Evolutionary conservation across 2,113 vertebrate genomes (phyloP), one percentile per base, ranked within the genome.

Genomic region (Pao palembangensis): DNA sequence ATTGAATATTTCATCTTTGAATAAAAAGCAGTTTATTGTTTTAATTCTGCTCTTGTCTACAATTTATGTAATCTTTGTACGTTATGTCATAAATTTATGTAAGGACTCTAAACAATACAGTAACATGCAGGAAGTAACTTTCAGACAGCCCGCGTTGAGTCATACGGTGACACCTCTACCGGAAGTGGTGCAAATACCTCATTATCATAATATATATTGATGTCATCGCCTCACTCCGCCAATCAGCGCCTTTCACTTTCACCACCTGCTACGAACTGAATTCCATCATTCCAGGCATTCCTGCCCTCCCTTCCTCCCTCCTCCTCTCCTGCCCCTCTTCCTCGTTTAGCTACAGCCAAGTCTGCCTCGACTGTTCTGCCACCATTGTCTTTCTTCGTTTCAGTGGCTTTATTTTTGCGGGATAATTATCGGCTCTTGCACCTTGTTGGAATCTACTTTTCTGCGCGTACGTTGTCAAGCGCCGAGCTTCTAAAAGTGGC

Each of bases 231-330:
- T 2, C 1, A 0, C 0, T 55, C 61, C 61, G 66, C 94, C 94
- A 93, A 94, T 96, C 83, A 87, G 86, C 53, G 64, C 20, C 34
- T 61, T 21, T 21, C 71, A 74, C 83, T 88, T 80, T 91, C 91
- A 92, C 93, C 94, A 95, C 94, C 94, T 96, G 94, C 94, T 92
- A 87, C 92, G 91, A 89, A 91, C 88, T 83, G 92, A 80, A 91
- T 93, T 93, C 93, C 92, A 87, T 95, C 94, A 94, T 96, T 96
- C 95, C 92, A 87, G 79, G 90, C 91, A 95, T 97, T 96, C 94
- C 89, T 93, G 23, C 81, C 79, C 64, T 57, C 59, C 64, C 67
- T 54, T 41, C 62, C 61, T 19, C 67, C 72, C 46, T 23, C 55
- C 50, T 54, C 51, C 61, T 58, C 64, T 61, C 28, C 68, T 58